phyloP scores from a whole-genome alignment of 2,797 vertebrate genomes.

The Coregonus sp. region DNA sequence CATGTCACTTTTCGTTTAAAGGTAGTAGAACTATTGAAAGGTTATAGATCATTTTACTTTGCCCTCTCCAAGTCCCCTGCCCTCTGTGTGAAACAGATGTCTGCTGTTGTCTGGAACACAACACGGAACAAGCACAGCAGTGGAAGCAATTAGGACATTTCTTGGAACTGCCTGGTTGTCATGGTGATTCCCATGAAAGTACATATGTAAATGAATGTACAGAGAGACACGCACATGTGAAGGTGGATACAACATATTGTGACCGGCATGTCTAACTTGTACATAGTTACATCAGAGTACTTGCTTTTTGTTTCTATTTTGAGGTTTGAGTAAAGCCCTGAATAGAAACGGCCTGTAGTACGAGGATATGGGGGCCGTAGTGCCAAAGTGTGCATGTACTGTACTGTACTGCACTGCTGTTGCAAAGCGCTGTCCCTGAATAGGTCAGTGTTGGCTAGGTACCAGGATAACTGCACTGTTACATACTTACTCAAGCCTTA shows the following conservation, averaged over 20 bases:
- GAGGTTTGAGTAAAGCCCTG: background rate
- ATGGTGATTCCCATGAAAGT: conserved; percentile 11
- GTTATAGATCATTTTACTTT: background rate
- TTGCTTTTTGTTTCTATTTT: conserved; percentile 4
- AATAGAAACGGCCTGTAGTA: background rate
- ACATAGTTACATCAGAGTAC: conserved; percentile 31
- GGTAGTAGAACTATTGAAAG: too few relatives aligned
- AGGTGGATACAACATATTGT: background rate
- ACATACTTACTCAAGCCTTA: conserved; percentile 21
- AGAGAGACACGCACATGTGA: background rate
- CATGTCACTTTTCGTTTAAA: background rate
- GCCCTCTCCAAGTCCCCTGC: background rate
- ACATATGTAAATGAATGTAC: conserved; percentile 7
- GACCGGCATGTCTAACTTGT: conserved; percentile 23
- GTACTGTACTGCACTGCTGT: conserved; percentile 18
- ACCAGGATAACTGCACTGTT: conserved; percentile 36
- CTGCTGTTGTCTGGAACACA: background rate
- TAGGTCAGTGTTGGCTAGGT: conserved; percentile 13
- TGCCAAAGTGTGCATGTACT: conserved; percentile 48
- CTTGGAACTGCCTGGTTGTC: conserved; percentile 20
- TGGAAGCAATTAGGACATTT: background rate
- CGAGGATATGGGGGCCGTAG: background rate
- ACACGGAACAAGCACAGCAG: conserved; percentile 8
- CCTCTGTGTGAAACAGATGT: background rate
- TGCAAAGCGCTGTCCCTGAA: conserved; percentile 1